These are phyloP conservation scores for Platysteira castanea DNA, from an alignment of 2,113 vertebrate species.

Conservation along the genomic window DNA sequence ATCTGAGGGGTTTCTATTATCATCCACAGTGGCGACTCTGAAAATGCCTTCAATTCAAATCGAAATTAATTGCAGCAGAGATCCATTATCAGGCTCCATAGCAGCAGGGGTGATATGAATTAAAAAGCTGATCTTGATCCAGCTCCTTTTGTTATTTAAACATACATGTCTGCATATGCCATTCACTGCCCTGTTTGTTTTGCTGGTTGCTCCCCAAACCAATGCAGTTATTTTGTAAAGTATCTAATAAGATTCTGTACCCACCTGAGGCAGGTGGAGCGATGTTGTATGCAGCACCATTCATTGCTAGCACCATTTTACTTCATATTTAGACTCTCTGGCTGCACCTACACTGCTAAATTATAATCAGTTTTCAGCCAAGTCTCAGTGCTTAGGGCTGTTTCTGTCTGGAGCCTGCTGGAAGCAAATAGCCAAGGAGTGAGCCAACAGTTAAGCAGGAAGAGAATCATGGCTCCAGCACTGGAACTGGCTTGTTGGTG, in stretches of 20 bases:
- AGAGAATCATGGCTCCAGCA: background rate
- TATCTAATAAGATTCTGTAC: background rate
- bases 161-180: background rate
- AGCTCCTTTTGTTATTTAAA: background rate
- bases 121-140: background rate
- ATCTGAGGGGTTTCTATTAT: background rate
- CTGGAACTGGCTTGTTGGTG: background rate
- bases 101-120: background rate
- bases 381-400: slow-evolving; percentile 42
- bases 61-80: background rate
- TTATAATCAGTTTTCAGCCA: slow-evolving; percentile 25
- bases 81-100: background rate
- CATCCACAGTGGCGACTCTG: background rate
- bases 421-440: slow-evolving; percentile 20
- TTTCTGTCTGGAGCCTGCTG: slow-evolving; percentile 45
- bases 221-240: background rate
- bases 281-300: background rate
- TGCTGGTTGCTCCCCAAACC: background rate
- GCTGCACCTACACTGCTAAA: slow-evolving; percentile 7
- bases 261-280: background rate
- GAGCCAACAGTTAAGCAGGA: slow-evolving; percentile 32
- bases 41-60: background rate
- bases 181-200: background rate
- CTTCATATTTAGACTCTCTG: slow-evolving; percentile 27
- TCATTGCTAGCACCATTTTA: background rate